These are phyloP conservation scores for Crossaster papposus DNA, from an alignment of 53 echinoderm and acorn worm genomes.

Conservation along the genomic window DNA sequence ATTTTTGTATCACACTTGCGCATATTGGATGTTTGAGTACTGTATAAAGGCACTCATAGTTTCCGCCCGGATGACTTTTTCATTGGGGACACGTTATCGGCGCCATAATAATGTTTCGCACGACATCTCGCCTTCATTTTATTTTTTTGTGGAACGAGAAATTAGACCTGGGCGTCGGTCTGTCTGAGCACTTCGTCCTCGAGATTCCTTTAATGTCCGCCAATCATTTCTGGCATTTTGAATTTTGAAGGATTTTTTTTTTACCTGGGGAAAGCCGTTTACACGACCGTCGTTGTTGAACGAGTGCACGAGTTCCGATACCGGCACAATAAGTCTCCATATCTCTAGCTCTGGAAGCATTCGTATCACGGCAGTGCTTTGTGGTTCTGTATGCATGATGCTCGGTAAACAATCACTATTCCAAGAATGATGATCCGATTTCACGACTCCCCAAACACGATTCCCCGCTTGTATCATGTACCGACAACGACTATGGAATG, in stretches of 20 bases:
- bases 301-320: no score
- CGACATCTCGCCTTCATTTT: not conserved
- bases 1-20: not conserved
- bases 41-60: not conserved
- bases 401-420: no score
- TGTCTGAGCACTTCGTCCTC: not conserved
- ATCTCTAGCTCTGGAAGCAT: no score
- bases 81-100: not conserved
- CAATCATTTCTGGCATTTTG: conserved; percentile 18
- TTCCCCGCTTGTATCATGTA: no score
- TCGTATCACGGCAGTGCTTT: no score
- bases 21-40: not conserved
- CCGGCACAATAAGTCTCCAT: no score
- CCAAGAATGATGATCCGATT: no score
- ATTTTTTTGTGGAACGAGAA: not conserved
- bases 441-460: no score
- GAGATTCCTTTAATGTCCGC: not conserved
- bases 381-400: no score
- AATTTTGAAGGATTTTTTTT: conserved; percentile 1
- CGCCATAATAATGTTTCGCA: not conserved
- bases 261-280: not conserved
- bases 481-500: no score
- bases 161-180: not conserved
- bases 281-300: no score
- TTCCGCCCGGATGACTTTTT: not conserved